Conservation (phyloP, 2,797 vertebrate species). For the Notolepis coatsorum region DNA sequence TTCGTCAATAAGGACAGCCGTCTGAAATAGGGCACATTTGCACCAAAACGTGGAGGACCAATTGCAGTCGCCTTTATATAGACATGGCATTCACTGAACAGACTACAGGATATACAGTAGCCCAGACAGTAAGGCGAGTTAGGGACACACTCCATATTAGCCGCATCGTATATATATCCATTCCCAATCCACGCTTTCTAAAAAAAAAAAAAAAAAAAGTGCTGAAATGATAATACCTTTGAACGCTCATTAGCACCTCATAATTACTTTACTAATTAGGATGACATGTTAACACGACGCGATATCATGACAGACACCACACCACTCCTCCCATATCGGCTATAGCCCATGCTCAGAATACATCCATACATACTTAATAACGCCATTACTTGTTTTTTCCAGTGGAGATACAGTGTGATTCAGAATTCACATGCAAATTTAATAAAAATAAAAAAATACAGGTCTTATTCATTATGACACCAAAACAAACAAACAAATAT, state of each 20-base stretch:
- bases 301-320: slow-evolving; percentile 83
- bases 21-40: slow-evolving; percentile 23
- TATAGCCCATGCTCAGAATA: slow-evolving; percentile 52
- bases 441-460: too few species aligned
- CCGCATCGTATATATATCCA: too few species aligned
- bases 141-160: slow-evolving; percentile 7
- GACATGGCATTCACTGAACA: not conserved
- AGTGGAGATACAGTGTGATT: too few species aligned
- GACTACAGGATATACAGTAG: slow-evolving; percentile 4
- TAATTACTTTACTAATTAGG: slow-evolving; percentile 95
- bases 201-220: too few species aligned
- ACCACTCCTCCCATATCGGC: slow-evolving; percentile 79
- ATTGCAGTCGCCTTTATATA: not conserved
- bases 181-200: slow-evolving; percentile 76
- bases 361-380: not conserved
- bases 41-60: not conserved
- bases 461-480: too few species aligned
- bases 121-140: not conserved
- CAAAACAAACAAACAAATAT: too few species aligned
- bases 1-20: slow-evolving; percentile 17
- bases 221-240: slow-evolving; percentile 82
- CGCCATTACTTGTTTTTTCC: too few species aligned
- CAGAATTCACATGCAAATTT: too few species aligned
- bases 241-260: slow-evolving; percentile 91
- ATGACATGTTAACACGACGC: slow-evolving; percentile 87